Conservation (phyloP, 1,140 invertebrate species). For the Araneus ventricosus region DNA sequence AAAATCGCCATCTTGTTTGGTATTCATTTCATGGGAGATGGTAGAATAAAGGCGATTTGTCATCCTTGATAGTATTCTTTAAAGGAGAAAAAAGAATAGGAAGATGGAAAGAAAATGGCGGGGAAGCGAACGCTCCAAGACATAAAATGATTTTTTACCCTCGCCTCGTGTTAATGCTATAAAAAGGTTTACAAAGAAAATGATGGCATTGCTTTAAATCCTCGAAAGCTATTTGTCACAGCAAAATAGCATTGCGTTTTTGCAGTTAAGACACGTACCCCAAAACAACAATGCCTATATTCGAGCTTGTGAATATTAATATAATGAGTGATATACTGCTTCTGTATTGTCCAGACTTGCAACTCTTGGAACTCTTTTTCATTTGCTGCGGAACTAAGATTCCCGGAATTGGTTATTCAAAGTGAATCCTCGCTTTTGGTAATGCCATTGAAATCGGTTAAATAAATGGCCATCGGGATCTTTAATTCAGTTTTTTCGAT, state of each 20-base stretch:
- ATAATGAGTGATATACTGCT: constrained; percentile 55
- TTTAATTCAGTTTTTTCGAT: constrained; percentile 1
- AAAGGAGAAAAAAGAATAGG: not conserved
- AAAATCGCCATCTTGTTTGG: constrained; percentile 29
- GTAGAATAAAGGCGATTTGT: constrained; percentile 60
- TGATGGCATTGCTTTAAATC: constrained; percentile 54
- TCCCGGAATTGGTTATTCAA: not conserved
- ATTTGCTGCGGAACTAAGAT: not conserved
- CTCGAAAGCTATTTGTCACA: constrained; percentile 64
- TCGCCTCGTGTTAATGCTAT: constrained; percentile 9
- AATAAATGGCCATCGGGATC: not conserved
- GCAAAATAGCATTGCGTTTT: constrained; percentile 1
- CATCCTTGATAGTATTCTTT: constrained; percentile 52
- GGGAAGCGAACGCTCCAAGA: constrained; percentile 34
- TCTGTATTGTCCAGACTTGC: not conserved
- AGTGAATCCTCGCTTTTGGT: not conserved
- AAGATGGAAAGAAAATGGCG: not conserved
- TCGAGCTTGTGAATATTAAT: constrained; percentile 37
- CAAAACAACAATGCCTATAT: constrained; percentile 42
- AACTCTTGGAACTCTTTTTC: not conserved
- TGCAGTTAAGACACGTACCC: constrained; percentile 30
- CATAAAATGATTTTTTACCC: constrained; percentile 62
- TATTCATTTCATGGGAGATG: constrained; percentile 60
- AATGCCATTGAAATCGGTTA: not conserved
- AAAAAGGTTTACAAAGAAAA: constrained; percentile 61